phyloP scores from a whole-genome alignment of 2,113 vertebrate species.

The Gopherus flavomarginatus region DNA sequence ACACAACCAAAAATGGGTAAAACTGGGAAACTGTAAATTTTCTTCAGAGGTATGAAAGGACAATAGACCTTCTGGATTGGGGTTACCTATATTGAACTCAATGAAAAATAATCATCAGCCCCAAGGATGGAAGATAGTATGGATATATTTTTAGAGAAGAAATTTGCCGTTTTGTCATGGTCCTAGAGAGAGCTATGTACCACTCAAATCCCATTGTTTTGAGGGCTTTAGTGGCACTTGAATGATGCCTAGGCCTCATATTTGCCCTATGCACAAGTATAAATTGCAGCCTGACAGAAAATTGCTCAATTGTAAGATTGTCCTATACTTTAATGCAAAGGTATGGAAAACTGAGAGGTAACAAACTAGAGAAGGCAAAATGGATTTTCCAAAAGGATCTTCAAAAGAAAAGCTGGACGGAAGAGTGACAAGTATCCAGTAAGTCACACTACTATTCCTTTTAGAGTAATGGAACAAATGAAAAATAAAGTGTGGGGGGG shows the following conservation, averaged over 20 bases:
- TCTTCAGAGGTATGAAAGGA: neutral
- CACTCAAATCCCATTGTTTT: neutral
- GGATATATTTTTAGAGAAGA: neutral
- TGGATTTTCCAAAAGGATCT: neutral
- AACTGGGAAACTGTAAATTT: neutral
- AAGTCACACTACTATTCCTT: neutral
- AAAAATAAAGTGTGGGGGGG: neutral
- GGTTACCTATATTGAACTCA: neutral
- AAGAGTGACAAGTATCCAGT: neutral
- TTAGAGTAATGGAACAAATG: neutral
- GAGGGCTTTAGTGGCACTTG: neutral
- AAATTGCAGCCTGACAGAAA: neutral
- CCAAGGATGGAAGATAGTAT: neutral
- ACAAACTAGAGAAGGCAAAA: neutral
- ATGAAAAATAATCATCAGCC: neutral
- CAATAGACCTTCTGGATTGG: neutral
- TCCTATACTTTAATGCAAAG: neutral
- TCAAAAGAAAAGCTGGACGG: neutral
- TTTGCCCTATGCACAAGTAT: neutral
- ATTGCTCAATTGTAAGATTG: neutral
- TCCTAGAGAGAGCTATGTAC: neutral
- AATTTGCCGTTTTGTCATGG: neutral
- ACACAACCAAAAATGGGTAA: neutral
- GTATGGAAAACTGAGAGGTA: rapidly evolving
- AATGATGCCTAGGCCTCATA: rapidly evolving